Evolutionary conservation across 2,888 invertebrate species (phyloP), one percentile per base, ranked within the genome.

Genomic region (Polia nebulosa): DNA sequence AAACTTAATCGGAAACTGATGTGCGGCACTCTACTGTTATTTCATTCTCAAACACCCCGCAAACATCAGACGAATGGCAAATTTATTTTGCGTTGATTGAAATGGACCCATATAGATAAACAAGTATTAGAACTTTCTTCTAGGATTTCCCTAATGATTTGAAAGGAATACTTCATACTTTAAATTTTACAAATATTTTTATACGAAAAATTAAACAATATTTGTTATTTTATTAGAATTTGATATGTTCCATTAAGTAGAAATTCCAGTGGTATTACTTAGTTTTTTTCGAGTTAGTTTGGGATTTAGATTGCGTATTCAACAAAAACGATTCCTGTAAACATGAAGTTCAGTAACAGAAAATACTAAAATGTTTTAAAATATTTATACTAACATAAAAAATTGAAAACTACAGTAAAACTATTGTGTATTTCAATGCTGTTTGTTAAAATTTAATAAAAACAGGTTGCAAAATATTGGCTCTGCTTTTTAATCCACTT

Each of bases 111-210:
- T 34, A 11, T 25, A 47, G 20, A 34, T 27, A 27, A 32, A 51
- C 22, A 65, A 17, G 32, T 41, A 41, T 17, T 5, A 20, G 15
- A 29, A 65, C 51, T 66, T 52, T 66, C 27, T 34, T 34, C 27
- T 27, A 52, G 27, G 9, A 34, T 52, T 66, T 52, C 65, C 66
- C 66, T 22, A 13, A 66, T 34, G 51, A 52, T 13, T 34, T 1
- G 7, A 66, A 66, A 44, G 7, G 20, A 17, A 64, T 20, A 13
- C 20, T 17, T 9, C 8, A 5, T 27, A 41, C n/a, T n/a, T n/a
- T 4, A 52, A 13, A 41, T 66, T 66, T 52, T 11, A 44, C 17
- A 51, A 52, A 66, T 13, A 51, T 65, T 41, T 29, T 1, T 29
- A 7, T 0, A 49, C n/a, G 17, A 11, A 64, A n/a, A 32, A 45